Evolutionary conservation across 2,113 vertebrate genomes (phyloP).

Genomic region (Sinocyclocheilus grahami): DNA sequence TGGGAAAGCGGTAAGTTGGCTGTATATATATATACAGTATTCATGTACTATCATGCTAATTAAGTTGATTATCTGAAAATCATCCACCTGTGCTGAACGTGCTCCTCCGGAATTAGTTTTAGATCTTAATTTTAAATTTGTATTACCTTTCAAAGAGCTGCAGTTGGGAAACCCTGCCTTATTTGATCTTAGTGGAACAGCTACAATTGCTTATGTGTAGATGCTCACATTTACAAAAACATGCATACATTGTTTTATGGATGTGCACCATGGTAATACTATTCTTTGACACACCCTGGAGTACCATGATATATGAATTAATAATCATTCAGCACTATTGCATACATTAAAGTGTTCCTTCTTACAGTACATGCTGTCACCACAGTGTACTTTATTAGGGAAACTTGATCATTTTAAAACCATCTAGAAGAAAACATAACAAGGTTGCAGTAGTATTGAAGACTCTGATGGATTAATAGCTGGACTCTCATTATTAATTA

Average conservation of each 20-base stretch:
- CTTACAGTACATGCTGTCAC: not conserved
- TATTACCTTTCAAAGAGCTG: not conserved
- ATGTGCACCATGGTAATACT: not conserved
- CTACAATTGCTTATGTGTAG: not conserved
- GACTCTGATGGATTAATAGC: constrained; percentile 20
- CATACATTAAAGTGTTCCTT: constrained; percentile 1
- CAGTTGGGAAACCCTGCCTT: not conserved
- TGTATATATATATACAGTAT: no score
- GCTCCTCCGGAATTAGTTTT: no score
- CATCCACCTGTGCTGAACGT: no score
- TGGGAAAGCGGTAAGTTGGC: no score
- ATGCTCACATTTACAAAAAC: not conserved
- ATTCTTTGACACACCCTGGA: not conserved
- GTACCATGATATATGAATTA: not conserved
- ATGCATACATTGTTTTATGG: not conserved
- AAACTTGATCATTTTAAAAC: not conserved
- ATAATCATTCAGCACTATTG: not conserved
- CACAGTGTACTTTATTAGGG: not conserved
- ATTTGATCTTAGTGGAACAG: not conserved
- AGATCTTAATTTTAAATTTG: no score
- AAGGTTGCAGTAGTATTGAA: constrained; percentile 7
- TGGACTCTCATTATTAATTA: not conserved
- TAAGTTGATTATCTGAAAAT: no score
- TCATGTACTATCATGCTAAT: no score
- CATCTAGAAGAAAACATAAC: not conserved